Evolutionary conservation across 92 coral and sea anemone genomes (phyloP).

Genomic region (Nematostella vectensis): DNA sequence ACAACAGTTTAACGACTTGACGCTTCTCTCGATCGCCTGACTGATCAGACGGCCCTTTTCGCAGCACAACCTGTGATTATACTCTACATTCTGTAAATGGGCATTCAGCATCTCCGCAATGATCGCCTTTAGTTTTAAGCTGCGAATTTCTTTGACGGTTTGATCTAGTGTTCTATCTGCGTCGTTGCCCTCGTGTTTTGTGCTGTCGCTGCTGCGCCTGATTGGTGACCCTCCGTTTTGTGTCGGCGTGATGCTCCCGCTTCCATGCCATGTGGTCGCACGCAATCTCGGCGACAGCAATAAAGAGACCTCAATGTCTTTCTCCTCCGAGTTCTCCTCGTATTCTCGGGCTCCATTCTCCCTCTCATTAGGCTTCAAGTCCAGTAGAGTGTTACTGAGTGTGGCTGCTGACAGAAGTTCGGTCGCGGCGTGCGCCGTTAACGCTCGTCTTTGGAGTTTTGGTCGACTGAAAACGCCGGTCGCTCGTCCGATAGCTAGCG

Average conservation of each 20-base stretch:
- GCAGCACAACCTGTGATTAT: conserved; percentile 51
- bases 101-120: conserved; percentile 23
- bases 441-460: conserved; percentile 41
- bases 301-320: not conserved
- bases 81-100: conserved; percentile 47
- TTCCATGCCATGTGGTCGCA: conserved; percentile 9
- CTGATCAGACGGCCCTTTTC: conserved; percentile 57
- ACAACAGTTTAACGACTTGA: conserved; percentile 21
- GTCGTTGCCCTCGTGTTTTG: not conserved
- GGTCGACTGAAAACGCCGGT: conserved; percentile 38
- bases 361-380: conserved; percentile 7
- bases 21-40: conserved; percentile 51
- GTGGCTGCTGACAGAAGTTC: conserved; percentile 28
- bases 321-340: conserved; percentile 3
- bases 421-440: conserved; percentile 34
- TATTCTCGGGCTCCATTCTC: conserved; percentile 1
- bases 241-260: not conserved
- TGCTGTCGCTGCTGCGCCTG: not conserved
- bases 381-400: conserved; percentile 10
- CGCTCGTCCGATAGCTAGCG: conserved; percentile 22
- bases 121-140: conserved; percentile 32
- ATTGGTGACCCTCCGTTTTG: not conserved
- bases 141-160: conserved; percentile 1
- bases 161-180: not conserved
- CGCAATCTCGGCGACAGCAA: conserved; percentile 15